Percentiles rank a stretch among this genome's conserved stretches.
Evolutionary conservation across 2,888 invertebrate species (phyloP).

Genomic region (Acleris laterana): DNA sequence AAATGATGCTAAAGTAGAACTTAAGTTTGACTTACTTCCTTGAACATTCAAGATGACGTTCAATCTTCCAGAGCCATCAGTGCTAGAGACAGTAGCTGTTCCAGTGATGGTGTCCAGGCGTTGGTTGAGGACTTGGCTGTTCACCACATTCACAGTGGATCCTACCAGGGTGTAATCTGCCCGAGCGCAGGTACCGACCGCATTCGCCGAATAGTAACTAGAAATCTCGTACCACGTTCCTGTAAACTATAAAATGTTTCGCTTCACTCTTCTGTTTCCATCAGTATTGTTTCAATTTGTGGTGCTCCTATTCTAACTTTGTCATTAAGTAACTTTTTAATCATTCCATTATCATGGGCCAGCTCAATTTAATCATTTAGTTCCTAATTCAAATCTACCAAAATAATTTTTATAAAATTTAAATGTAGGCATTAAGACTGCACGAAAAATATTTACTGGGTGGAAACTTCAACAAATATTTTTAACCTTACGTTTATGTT

Average conservation of each 20-base stretch:
- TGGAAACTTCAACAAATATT: too few relatives aligned
- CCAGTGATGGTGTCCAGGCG: slow-evolving; percentile 53
- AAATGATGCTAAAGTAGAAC: too few relatives aligned
- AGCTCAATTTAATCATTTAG: slow-evolving; percentile 29
- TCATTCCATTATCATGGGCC: slow-evolving; percentile 24
- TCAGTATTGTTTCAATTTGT: not conserved
- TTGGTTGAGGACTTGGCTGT: slow-evolving; percentile 60
- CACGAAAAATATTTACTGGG: too few relatives aligned
- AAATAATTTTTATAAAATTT: too few relatives aligned
- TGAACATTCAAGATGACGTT: slow-evolving; percentile 83
- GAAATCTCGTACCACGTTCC: slow-evolving; percentile 65
- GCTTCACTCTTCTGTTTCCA: not conserved
- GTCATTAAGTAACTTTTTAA: slow-evolving; percentile 25
- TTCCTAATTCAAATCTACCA: not conserved
- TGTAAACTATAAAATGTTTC: slow-evolving; percentile 45
- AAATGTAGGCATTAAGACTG: too few relatives aligned
- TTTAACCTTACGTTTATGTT: too few relatives aligned
- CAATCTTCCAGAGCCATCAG: slow-evolving; percentile 84
- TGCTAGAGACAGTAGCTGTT: slow-evolving; percentile 65
- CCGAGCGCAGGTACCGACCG: slow-evolving; percentile 59
- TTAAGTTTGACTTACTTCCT: slow-evolving; percentile 56
- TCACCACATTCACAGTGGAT: slow-evolving; percentile 51
- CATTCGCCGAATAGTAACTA: slow-evolving; percentile 57
- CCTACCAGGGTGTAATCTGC: slow-evolving; percentile 52
- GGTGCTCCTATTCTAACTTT: not conserved